Base-by-base conservation (phyloP, 2,888 invertebrate genomes). In the Stenodema calcarata region DNA sequence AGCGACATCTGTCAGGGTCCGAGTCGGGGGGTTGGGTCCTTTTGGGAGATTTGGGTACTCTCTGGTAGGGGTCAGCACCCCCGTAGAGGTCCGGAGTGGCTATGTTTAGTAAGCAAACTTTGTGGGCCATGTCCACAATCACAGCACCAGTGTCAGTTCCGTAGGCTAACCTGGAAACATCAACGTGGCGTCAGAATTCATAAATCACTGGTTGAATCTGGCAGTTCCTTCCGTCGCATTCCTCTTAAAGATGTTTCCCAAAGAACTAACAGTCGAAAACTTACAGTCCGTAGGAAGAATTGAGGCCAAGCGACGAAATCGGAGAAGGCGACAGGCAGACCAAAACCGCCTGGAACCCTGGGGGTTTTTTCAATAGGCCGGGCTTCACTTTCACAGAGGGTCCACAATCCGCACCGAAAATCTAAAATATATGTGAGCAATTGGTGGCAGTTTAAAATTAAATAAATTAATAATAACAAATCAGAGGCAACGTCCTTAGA, bases 301-400 rank as follows among this genome's bases (percentile, higher is more conserved):
- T 99, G 92, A 99, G 94, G 90, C 97, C 95, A 91, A 99, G 94
- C 89, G 98, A 94, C 89, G 97, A 95, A 91, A 99, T 95, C 91
- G 94, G 95, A 92, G 96, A 95, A 90, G 95, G 95, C 90, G 99
- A 97, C 90, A 99, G 93, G 92, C 98, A 98, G 89, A 98, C 96
- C 89, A 99, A 93, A 90, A 98, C 96, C 79, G 98, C 97, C 93
- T 99, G 99, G 94, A 98, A 99, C 89, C 99, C 99, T n/a, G 98
- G 93, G 62, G 96, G 94, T 92, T 98, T 95, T 91, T 98, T 96
- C 90, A 95, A 94, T 88, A 93, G 92, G 50, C 97, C 97, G 82
- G 93, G 91, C 90, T 95, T 94, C 84, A 96, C 96, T 91, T 93
- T 94, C 87, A 96, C 92, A 88, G 92, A 91, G 87, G 91, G 83